These are phyloP conservation scores for Corythaixoides concolor DNA, from an alignment of 2,113 vertebrate species.

Conservation along the genomic window DNA sequence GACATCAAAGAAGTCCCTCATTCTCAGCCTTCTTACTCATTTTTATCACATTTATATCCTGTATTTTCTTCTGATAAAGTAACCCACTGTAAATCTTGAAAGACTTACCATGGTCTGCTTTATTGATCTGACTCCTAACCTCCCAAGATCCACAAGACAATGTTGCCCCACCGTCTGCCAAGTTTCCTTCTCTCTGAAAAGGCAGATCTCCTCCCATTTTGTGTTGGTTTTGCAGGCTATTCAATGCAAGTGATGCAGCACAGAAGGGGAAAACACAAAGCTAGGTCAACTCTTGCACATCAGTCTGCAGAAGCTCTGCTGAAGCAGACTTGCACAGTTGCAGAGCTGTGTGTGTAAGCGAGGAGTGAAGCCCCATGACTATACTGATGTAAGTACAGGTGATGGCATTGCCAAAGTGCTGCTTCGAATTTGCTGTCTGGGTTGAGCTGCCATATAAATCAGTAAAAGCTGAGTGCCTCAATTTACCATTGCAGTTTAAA, in stretches of 20 bases:
- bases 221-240: not conserved
- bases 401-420: not conserved
- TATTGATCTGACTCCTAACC: not conserved
- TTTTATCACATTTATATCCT: slow-evolving; percentile 47
- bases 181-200: slow-evolving; percentile 30
- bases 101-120: not conserved
- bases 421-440: not conserved
- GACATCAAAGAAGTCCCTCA: slow-evolving; percentile 60
- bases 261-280: not conserved
- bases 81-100: not conserved
- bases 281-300: not conserved
- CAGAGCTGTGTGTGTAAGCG: not conserved
- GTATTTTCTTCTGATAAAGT: slow-evolving; percentile 10
- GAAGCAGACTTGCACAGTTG: not conserved
- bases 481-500: not conserved
- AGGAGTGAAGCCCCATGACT: not conserved
- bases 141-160: not conserved
- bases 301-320: not conserved
- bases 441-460: not conserved
- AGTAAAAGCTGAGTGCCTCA: not conserved
- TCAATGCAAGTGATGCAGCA: not conserved
- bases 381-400: not conserved
- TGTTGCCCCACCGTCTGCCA: not conserved
- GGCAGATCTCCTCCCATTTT: not conserved
- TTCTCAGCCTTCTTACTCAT: slow-evolving; percentile 9